Conservation (phyloP, 1,140 invertebrate genomes). For the Drosophila sproati region DNA sequence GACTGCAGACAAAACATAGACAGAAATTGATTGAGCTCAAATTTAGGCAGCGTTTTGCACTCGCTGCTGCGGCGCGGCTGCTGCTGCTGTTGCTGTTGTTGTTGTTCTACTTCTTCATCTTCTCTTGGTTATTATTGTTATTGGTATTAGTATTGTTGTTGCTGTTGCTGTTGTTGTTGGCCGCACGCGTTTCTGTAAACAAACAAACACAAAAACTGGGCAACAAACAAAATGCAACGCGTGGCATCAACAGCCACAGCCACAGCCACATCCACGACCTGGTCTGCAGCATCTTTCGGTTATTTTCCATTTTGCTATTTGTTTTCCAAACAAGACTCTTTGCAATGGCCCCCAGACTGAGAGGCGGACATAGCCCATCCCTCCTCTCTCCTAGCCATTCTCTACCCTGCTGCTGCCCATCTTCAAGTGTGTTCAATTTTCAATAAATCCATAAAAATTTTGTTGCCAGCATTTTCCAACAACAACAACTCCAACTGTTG, state of each 20-base stretch:
- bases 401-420: constrained; percentile 4
- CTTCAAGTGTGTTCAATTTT: constrained; percentile 80
- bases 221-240: constrained; percentile 59
- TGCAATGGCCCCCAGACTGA: constrained; percentile 60
- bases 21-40: constrained; percentile 50
- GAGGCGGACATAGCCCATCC: constrained; percentile 54
- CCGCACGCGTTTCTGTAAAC: constrained; percentile 81
- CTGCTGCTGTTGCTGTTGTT: constrained; percentile 14
- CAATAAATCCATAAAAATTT: constrained; percentile 79
- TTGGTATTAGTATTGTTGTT: constrained; percentile 25
- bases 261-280: constrained; percentile 36
- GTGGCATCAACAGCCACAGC: constrained; percentile 49
- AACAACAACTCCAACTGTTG: constrained; percentile 12
- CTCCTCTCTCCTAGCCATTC: not conserved
- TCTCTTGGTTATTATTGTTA: constrained; percentile 30
- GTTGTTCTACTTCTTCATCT: constrained; percentile 20
- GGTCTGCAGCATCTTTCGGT: constrained; percentile 39
- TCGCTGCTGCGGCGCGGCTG: constrained; percentile 1
- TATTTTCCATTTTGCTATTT: constrained; percentile 51
- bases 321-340: constrained; percentile 77
- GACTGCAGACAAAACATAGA: constrained; percentile 23
- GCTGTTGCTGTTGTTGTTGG: constrained; percentile 63
- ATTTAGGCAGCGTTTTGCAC: constrained; percentile 49
- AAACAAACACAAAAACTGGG: constrained; percentile 61
- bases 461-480: constrained; percentile 39